phyloP scores from a whole-genome alignment of 2,888 invertebrate genomes.

The Acheta domesticus region DNA sequence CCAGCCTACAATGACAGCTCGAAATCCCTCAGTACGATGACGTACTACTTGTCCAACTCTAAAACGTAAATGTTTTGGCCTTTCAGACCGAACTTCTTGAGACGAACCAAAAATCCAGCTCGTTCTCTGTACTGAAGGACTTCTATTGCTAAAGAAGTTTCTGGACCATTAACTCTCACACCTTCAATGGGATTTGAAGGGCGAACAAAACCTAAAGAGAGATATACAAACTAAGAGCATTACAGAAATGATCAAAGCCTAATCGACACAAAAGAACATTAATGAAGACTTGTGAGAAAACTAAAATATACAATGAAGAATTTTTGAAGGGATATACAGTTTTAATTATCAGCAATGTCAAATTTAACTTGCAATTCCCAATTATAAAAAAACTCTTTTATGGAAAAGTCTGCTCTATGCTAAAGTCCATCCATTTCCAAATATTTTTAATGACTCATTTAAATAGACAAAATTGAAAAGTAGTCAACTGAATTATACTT shows the following conservation, averaged over 20 bases:
- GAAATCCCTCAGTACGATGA: constrained; percentile 49
- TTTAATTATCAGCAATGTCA: too few species aligned
- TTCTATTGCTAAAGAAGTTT: constrained; percentile 49
- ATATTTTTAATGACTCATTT: too few species aligned
- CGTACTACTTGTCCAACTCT: constrained; percentile 53
- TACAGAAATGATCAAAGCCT: background rate
- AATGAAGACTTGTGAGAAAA: too few species aligned
- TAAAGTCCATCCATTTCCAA: too few species aligned
- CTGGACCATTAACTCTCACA: constrained; percentile 35
- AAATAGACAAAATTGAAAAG: too few species aligned
- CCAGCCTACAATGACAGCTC: constrained; percentile 56
- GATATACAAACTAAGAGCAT: background rate
- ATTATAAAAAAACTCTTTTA: too few species aligned
- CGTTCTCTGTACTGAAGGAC: constrained; percentile 45
- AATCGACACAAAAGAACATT: too few species aligned
- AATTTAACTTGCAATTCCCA: too few species aligned
- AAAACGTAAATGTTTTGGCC: constrained; percentile 48
- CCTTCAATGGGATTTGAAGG: constrained; percentile 21
- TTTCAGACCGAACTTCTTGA: constrained; percentile 45
- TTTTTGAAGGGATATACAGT: too few species aligned
- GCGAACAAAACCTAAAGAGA: constrained; percentile 26
- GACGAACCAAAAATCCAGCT: constrained; percentile 49
- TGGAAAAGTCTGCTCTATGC: too few species aligned
- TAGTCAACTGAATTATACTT: too few species aligned
- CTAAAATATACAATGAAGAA: too few species aligned